phyloP scores from a whole-genome alignment of 2,797 vertebrate species.

The Simalia tracyae region DNA sequence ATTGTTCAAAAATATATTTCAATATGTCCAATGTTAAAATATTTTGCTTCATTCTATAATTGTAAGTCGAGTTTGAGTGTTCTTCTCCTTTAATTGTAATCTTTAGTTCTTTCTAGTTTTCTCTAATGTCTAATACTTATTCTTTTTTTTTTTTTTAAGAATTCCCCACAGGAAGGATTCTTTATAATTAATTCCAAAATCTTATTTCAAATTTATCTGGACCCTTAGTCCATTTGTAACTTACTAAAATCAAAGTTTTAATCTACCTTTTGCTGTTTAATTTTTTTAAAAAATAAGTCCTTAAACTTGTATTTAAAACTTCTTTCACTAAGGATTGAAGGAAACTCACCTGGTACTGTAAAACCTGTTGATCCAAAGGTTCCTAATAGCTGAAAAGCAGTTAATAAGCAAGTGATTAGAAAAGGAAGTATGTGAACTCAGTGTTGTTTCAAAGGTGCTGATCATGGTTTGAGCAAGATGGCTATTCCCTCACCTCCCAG shows the following conservation, averaged over 20 bases:
- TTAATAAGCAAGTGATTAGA: neutral
- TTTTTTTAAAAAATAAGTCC: neutral
- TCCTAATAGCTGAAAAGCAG: neutral
- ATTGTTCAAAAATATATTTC: no score
- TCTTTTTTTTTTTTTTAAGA: neutral
- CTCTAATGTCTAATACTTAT: no score
- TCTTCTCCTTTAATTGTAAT: no score
- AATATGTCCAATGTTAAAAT: no score
- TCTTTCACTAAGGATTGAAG: neutral
- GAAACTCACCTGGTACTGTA: neutral
- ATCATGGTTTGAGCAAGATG: neutral
- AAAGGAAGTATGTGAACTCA: neutral
- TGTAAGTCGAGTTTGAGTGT: no score
- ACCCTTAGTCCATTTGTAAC: neutral
- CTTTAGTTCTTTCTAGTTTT: no score
- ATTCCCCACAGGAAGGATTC: neutral
- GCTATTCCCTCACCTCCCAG: neutral
- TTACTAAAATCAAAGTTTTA: neutral
- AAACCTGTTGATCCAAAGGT: neutral
- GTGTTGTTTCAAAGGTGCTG: neutral
- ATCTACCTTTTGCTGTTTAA: neutral
- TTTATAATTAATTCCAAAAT: neutral
- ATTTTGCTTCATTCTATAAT: no score
- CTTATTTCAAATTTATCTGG: neutral
- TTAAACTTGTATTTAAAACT: neutral